Evolutionary conservation across 1,140 invertebrate species (phyloP).

Genomic region (Pseudomyrmex dendroicus): DNA sequence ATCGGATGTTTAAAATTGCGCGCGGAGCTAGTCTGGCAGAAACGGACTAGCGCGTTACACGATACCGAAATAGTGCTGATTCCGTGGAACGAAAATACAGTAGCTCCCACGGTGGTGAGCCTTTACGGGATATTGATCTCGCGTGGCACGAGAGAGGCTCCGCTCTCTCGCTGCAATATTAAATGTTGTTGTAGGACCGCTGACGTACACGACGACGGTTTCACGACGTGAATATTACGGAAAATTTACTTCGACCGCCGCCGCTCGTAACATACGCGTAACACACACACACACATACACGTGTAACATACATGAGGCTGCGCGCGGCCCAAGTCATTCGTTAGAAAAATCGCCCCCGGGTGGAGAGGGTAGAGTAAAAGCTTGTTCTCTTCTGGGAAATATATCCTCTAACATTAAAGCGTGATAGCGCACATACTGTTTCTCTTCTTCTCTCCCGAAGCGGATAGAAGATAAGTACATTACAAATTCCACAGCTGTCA

Average conservation of each 20-base stretch:
- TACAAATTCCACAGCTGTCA: background rate
- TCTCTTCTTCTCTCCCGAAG: too few species aligned
- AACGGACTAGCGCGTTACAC: background rate
- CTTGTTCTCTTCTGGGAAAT: constrained; percentile 12
- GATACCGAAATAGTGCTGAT: constrained; percentile 61
- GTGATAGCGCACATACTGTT: constrained; percentile 6
- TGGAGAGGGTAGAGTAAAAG: background rate
- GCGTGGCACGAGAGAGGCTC: constrained; percentile 35
- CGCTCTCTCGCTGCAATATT: constrained; percentile 39
- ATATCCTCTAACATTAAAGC: background rate
- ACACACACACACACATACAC: too few species aligned
- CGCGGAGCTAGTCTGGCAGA: background rate
- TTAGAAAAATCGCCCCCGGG: constrained; percentile 16
- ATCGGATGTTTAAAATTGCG: constrained; percentile 46
- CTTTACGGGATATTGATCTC: constrained; percentile 69
- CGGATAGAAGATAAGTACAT: background rate
- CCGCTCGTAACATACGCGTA: background rate
- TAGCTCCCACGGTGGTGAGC: constrained; percentile 28
- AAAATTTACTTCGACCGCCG: constrained; percentile 49
- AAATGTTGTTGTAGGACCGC: constrained; percentile 58
- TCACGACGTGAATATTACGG: constrained; percentile 57
- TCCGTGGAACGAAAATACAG: constrained; percentile 63
- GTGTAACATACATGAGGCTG: background rate
- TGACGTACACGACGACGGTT: constrained; percentile 33
- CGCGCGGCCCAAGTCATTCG: constrained; percentile 34